Evolutionary conservation across 2,113 vertebrate genomes (phyloP).

Genomic region (Noctilio leporinus): DNA sequence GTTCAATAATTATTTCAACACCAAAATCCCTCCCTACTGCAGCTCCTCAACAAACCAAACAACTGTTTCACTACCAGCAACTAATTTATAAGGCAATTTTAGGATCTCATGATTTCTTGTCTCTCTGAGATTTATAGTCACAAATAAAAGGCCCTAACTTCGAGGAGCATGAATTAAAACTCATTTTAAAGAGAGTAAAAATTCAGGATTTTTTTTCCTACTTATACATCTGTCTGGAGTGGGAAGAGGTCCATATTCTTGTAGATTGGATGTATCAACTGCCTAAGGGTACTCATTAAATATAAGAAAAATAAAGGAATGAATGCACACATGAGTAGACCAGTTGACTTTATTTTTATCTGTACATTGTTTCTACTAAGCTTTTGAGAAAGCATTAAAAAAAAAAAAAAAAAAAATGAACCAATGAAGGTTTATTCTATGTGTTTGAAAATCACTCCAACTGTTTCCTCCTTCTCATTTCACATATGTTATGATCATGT

Average conservation of each 20-base stretch:
- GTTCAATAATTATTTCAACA: conserved; percentile 78
- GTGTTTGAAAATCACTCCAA: neutral
- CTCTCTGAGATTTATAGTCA: conserved; percentile 78
- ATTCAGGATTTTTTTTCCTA: conserved; percentile 41
- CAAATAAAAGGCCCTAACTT: conserved; percentile 77
- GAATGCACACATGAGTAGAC: neutral
- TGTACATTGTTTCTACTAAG: neutral
- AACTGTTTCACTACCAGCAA: conserved; percentile 79
- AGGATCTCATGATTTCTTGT: conserved; percentile 78
- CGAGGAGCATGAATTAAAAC: conserved; percentile 76
- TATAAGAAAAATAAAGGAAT: neutral
- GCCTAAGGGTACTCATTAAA: neutral
- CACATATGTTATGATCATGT: neutral
- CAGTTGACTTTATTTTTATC: neutral
- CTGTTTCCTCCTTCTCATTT: neutral
- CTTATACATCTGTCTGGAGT: neutral
- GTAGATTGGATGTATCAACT: neutral
- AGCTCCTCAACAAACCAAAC: conserved; percentile 78
- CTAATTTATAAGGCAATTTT: conserved; percentile 84
- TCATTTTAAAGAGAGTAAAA: conserved; percentile 71
- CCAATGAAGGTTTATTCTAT: neutral
- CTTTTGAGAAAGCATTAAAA: neutral
- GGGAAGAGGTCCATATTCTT: neutral
- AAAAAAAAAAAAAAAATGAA: neutral
- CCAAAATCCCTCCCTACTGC: conserved; percentile 76